Base-by-base conservation (phyloP, 1,140 invertebrate species). In the Zaprionus taronus region DNA sequence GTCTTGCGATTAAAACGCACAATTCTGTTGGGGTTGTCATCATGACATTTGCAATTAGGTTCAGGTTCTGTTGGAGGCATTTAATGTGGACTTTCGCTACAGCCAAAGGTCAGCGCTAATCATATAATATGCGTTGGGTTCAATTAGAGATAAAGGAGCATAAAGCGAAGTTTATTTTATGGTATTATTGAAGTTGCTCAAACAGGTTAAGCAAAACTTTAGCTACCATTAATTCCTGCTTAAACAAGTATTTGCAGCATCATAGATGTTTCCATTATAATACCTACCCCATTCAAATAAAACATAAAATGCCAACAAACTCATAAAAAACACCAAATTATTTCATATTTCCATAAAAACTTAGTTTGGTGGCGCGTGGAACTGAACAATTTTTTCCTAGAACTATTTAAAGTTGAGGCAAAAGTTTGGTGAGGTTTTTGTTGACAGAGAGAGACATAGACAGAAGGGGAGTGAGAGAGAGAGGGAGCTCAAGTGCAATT, bases 21-120 rank as follows among this genome's bases (percentile, higher is more conserved):
- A 55, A 36, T 34, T 36, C 12, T 53, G 20, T 53, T 64, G 61
- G 44, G 44, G 5, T 4, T 51, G 61, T 47, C n/a, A 71, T 57
- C 71, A 55, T 53, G 73, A 72, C 68, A 70, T 76, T 76, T 76
- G 67, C 20, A 62, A 51, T 53, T 64, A 71, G 56, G 38, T 57
- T 69, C 31, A 53, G 62, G 57, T 60, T 67, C 44, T 38, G 47
- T 3, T 20, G n/a, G 6, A n/a, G 41, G 11, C 47, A 61, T 36
- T 72, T 72, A 66, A 44, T 73, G 34, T 51, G 63, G 44, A 76
- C 73, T 76, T 76, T 71, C 55, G 68, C 61, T 65, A 55, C 28
- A 44, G 31, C 49, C 31, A 70, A 69, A 74, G 72, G 51, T 70
- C 53, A 74, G 47, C 47, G 17, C 11, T 11, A 12, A 22, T 31